Conservation (phyloP, 2,888 invertebrate genomes). For the Pachydiplax longipennis region DNA sequence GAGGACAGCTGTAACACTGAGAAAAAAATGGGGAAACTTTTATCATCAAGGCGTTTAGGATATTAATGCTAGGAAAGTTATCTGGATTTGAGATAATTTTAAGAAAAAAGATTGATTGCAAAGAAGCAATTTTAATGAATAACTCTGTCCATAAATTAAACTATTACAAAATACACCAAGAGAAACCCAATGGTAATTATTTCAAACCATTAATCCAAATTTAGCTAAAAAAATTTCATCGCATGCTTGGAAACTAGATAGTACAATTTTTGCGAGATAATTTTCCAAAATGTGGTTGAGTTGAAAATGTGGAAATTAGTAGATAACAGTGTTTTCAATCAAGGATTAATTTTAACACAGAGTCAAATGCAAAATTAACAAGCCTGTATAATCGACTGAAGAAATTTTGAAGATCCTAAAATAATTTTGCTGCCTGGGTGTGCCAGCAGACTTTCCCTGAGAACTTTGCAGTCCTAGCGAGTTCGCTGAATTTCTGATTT, state of each 20-base stretch:
- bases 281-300: background rate
- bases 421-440: slow-evolving; percentile 42
- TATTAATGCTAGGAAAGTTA: background rate
- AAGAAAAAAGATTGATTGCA: slow-evolving; percentile 23
- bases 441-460: slow-evolving; percentile 45
- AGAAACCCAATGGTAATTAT: slow-evolving; percentile 20
- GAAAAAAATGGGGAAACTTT: background rate
- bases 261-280: slow-evolving; percentile 11
- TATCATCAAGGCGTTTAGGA: background rate
- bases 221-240: background rate
- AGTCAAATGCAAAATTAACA: background rate
- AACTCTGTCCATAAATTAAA: slow-evolving; percentile 34
- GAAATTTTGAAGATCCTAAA: slow-evolving; percentile 41
- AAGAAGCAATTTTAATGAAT: slow-evolving; percentile 36
- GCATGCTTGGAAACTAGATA: background rate
- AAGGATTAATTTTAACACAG: background rate
- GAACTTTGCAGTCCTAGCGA: slow-evolving; percentile 36
- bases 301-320: background rate
- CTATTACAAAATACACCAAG: slow-evolving; percentile 38
- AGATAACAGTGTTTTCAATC: background rate
- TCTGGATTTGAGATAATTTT: background rate
- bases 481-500: slow-evolving; percentile 38
- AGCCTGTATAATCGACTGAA: background rate
- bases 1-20: background rate
- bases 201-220: background rate